Conservation (phyloP, 2,888 invertebrate genomes). For the Drosophila longiperda region DNA sequence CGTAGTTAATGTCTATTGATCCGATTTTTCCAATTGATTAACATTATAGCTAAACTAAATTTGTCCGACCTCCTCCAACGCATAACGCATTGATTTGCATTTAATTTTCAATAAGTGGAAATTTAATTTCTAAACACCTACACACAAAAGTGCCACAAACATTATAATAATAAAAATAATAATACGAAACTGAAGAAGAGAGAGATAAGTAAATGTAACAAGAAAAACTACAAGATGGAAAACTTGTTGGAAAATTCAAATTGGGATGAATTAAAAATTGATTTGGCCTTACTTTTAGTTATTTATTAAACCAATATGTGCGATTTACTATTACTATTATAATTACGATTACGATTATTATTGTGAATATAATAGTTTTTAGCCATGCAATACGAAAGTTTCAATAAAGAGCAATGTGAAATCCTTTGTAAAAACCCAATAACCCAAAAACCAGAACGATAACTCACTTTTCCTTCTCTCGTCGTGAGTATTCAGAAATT, state of each 20-base stretch:
- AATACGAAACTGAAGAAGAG: constrained; percentile 15
- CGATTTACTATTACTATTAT: constrained; percentile 50
- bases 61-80: constrained; percentile 59
- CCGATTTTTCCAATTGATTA: constrained; percentile 23
- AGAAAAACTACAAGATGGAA: constrained; percentile 12
- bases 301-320: constrained; percentile 66
- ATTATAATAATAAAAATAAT: constrained; percentile 15
- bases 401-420: constrained; percentile 70
- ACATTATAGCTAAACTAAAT: constrained; percentile 26
- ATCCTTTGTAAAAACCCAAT: constrained; percentile 44
- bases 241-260: constrained; percentile 46
- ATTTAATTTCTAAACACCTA: constrained; percentile 53
- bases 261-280: constrained; percentile 15
- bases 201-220: constrained; percentile 33
- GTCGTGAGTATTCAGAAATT: constrained; percentile 76
- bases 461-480: constrained; percentile 52
- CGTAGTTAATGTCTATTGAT: constrained; percentile 43
- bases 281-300: constrained; percentile 77
- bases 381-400: constrained; percentile 65
- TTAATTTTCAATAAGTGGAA: constrained; percentile 64
- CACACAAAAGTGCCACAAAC: constrained; percentile 66
- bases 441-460: constrained; percentile 4
- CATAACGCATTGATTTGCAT: constrained; percentile 65
- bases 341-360: constrained; percentile 56
- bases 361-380: constrained; percentile 63